phyloP scores from a whole-genome alignment of 2,797 vertebrate species.

The Todus mexicanus region DNA sequence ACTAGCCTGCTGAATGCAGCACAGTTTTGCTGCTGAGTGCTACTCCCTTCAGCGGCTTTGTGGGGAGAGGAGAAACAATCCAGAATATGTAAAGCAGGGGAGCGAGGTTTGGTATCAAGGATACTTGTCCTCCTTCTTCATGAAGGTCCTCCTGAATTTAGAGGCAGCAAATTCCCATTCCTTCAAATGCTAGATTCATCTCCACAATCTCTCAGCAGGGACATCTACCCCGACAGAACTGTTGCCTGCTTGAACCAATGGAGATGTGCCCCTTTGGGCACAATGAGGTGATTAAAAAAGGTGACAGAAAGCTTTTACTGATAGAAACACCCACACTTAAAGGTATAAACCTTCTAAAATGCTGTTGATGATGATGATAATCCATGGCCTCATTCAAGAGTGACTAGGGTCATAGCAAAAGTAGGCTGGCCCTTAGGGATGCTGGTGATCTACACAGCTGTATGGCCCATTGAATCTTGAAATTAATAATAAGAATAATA shows the following conservation, averaged over 20 bases:
- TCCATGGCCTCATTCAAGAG: background rate
- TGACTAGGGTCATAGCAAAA: background rate
- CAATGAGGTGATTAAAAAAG: background rate
- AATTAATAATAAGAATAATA: background rate
- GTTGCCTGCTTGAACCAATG: background rate
- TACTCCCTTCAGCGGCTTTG: background rate
- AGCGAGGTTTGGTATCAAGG: too few relatives aligned
- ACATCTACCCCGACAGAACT: too few relatives aligned
- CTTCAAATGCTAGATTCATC: background rate
- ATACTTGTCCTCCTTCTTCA: background rate
- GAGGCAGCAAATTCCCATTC: background rate
- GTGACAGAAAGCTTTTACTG: background rate
- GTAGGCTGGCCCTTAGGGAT: background rate
- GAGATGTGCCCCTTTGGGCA: background rate
- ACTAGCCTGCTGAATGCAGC: background rate
- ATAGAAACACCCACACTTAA: background rate
- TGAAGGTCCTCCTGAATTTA: background rate
- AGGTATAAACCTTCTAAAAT: background rate
- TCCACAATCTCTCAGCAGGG: rapidly evolving
- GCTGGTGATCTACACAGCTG: background rate
- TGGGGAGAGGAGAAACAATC: background rate
- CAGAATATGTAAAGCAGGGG: background rate
- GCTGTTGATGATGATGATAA: background rate
- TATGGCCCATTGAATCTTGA: background rate
- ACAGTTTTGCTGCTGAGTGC: background rate